A percentile compares a stretch with the other conserved stretches of the same genome.
These are phyloP conservation scores for Thymelicus acteon DNA, from an alignment of 2,888 invertebrate species.

Conservation along the genomic window DNA sequence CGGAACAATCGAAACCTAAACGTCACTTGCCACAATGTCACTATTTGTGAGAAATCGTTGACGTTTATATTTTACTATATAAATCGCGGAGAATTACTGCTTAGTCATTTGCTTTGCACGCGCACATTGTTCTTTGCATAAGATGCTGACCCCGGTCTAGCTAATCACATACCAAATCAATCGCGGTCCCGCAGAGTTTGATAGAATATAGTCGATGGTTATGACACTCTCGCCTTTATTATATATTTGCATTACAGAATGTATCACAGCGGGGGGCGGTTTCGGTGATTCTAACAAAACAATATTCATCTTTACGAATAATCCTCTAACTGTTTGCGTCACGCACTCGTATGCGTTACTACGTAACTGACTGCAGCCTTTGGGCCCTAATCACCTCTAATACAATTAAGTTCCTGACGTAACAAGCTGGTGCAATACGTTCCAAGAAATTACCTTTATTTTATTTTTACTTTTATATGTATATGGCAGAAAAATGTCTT, in stretches of 20 bases:
- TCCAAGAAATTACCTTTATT: not conserved
- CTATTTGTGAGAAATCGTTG: conserved; percentile 48
- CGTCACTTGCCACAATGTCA: conserved; percentile 55
- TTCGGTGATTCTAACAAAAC: conserved; percentile 18
- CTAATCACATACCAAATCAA: conserved; percentile 57
- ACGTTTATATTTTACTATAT: conserved; percentile 40
- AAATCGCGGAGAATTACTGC: conserved; percentile 35
- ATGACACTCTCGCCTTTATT: conserved; percentile 55
- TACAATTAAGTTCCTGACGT: conserved; percentile 62
- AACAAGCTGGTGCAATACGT: conserved; percentile 10
- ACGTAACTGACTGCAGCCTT: conserved; percentile 48
- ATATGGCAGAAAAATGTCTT: not conserved
- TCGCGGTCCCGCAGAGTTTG: conserved; percentile 49
- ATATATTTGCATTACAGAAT: conserved; percentile 38
- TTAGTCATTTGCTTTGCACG: conserved; percentile 26
- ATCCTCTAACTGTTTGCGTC: conserved; percentile 8
- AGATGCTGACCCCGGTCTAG: conserved; percentile 22
- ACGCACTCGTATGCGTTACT: conserved; percentile 45
- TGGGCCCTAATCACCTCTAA: conserved; percentile 56
- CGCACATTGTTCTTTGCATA: conserved; percentile 30
- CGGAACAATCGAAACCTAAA: conserved; percentile 59
- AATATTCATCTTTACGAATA: conserved; percentile 12
- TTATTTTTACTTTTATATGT: not conserved
- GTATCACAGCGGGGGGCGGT: conserved; percentile 6
- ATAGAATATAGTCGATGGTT: conserved; percentile 44